phyloP scores from a whole-genome alignment of 2,888 invertebrate genomes.

The Lordiphosa fenestrarum region DNA sequence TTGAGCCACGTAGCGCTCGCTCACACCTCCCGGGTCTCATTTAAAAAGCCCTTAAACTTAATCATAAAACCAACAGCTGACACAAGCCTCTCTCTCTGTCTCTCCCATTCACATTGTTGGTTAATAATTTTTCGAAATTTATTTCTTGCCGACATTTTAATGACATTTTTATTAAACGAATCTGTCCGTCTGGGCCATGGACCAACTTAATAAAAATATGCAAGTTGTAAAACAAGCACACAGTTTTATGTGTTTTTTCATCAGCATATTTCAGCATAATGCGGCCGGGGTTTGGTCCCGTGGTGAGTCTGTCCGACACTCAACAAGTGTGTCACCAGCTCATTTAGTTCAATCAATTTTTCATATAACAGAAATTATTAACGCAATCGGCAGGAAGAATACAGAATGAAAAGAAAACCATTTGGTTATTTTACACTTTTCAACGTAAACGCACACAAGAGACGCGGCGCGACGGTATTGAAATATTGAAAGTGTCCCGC shows the following conservation, averaged over 20 bases:
- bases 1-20: conserved; percentile 11
- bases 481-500: conserved; percentile 71
- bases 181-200: conserved; percentile 31
- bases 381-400: conserved; percentile 49
- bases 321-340: conserved; percentile 76
- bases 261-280: conserved; percentile 40
- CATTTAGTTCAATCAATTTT: conserved; percentile 77
- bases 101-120: conserved; percentile 15
- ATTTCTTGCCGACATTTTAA: conserved; percentile 50
- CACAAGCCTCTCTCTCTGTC: conserved; percentile 4
- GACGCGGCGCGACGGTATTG: conserved; percentile 30
- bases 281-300: conserved; percentile 2
- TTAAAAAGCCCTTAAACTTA: conserved; percentile 58
- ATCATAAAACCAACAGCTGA: conserved; percentile 48
- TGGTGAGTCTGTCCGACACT: conserved; percentile 35
- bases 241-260: conserved; percentile 62
- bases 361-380: conserved; percentile 74
- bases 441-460: conserved; percentile 6
- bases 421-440: conserved; percentile 35
- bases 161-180: conserved; percentile 66
- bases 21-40: conserved; percentile 16
- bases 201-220: conserved; percentile 46
- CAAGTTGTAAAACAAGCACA: conserved; percentile 59
- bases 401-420: conserved; percentile 39
- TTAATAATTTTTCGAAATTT: conserved; percentile 54